A percentile compares a stretch with the other conserved stretches of the same genome.
Evolutionary conservation across 2,797 vertebrate species (phyloP).

Genomic region (Meriones psammophilus): DNA sequence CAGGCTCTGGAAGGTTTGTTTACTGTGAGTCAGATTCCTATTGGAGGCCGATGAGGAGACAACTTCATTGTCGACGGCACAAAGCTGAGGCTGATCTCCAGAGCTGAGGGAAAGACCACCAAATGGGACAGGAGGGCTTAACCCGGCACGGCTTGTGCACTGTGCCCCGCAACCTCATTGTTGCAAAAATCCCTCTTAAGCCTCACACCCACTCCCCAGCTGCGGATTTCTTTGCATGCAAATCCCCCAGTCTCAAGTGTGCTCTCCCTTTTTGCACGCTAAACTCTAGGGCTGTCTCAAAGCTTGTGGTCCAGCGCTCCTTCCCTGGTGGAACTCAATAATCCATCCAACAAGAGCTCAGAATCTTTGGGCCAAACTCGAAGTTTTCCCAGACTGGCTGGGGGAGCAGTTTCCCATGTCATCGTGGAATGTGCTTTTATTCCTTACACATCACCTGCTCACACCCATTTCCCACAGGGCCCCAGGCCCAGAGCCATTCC

Average conservation of each 20-base stretch:
- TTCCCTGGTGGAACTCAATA: not conserved
- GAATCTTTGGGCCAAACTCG: not conserved
- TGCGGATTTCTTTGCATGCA: not conserved
- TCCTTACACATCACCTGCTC: not conserved
- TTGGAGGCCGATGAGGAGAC: slow-evolving; percentile 22
- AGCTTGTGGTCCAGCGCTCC: not conserved
- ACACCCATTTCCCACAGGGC: not conserved
- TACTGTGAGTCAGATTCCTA: slow-evolving; percentile 69
- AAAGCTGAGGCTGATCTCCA: not conserved
- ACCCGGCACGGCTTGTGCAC: not conserved
- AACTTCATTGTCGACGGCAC: not conserved
- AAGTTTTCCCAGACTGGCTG: not conserved
- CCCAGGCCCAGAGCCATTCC: not conserved
- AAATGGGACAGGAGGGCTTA: not conserved
- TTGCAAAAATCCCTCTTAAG: not conserved
- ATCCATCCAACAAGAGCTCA: too few relatives aligned
- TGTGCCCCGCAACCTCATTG: not conserved
- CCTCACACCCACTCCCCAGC: not conserved
- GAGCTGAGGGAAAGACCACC: not conserved
- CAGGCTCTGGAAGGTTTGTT: slow-evolving; percentile 75
- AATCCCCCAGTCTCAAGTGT: not conserved
- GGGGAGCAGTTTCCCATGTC: not conserved
- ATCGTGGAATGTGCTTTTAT: not conserved
- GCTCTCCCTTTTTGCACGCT: not conserved
- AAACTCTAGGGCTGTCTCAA: not conserved